A percentile compares a stretch with the other conserved stretches of the same genome.
Evolutionary conservation across 2,888 invertebrate species (phyloP).

Genomic region (Ornithoptera alexandrae): DNA sequence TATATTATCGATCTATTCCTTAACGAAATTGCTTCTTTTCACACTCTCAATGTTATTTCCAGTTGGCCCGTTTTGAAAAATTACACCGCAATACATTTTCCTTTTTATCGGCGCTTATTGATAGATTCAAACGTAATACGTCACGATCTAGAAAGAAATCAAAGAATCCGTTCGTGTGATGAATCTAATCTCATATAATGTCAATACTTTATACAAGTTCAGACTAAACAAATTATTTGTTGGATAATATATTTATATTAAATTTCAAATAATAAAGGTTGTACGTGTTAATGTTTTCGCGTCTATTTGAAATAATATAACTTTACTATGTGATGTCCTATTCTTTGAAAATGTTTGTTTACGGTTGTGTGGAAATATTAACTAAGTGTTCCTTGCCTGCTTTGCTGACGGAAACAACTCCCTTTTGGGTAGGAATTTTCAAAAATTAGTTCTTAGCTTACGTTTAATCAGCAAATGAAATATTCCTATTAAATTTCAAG

Average conservation of each 20-base stretch:
- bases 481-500: too few relatives aligned
- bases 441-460: too few relatives aligned
- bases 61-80: conserved; percentile 20
- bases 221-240: conserved; percentile 7
- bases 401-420: too few relatives aligned
- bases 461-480: too few relatives aligned
- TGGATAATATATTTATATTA: background rate
- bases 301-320: too few relatives aligned
- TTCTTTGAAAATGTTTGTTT: too few relatives aligned
- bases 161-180: conserved; percentile 20
- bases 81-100: conserved; percentile 15
- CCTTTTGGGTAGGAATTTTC: too few relatives aligned
- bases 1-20: background rate
- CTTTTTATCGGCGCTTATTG: conserved; percentile 19
- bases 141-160: conserved; percentile 22
- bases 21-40: conserved; percentile 3
- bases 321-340: too few relatives aligned
- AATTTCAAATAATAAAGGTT: background rate
- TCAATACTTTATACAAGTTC: conserved; percentile 12
- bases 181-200: conserved; percentile 16
- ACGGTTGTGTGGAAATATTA: too few relatives aligned
- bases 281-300: too few relatives aligned
- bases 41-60: conserved; percentile 13
- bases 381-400: too few relatives aligned
- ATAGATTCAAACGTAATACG: conserved; percentile 24